These are phyloP conservation scores for Torymus aiolomorphi DNA, from an alignment of 2,888 invertebrate genomes.

Conservation along the genomic window DNA sequence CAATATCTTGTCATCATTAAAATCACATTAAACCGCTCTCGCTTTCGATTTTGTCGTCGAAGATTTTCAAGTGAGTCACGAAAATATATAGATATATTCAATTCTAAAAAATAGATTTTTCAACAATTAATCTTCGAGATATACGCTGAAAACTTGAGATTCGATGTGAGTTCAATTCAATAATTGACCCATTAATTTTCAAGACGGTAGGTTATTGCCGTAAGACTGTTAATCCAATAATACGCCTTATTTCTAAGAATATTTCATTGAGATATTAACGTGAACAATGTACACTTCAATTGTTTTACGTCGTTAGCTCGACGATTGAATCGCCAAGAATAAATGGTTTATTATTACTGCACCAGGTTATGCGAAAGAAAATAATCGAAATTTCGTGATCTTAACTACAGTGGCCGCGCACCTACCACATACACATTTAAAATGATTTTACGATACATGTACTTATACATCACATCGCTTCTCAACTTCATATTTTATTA, in stretches of 20 bases:
- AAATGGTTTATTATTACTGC: too few relatives aligned
- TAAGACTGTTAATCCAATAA: not conserved
- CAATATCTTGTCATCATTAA: constrained; percentile 32
- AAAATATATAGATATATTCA: too few relatives aligned
- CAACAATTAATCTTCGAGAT: too few relatives aligned
- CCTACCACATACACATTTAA: too few relatives aligned
- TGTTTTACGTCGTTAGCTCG: not conserved
- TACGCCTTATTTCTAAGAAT: constrained; percentile 18
- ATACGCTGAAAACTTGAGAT: not conserved
- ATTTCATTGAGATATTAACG: not conserved
- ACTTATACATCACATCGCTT: too few relatives aligned
- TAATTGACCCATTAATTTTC: constrained; percentile 3
- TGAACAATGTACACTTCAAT: not conserved
- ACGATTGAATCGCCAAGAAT: too few relatives aligned
- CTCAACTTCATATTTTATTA: too few relatives aligned
- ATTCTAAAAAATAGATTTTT: too few relatives aligned
- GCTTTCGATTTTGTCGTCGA: constrained; percentile 12
- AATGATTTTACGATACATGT: too few relatives aligned
- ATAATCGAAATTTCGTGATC: too few relatives aligned
- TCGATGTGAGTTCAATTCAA: not conserved
- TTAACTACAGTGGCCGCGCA: too few relatives aligned
- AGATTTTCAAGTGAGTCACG: constrained; percentile 32
- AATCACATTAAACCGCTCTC: constrained; percentile 38
- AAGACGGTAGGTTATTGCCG: not conserved
- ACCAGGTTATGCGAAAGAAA: too few relatives aligned